Base-by-base conservation (phyloP, 2,797 vertebrate species). In the Poecilia velifera region DNA sequence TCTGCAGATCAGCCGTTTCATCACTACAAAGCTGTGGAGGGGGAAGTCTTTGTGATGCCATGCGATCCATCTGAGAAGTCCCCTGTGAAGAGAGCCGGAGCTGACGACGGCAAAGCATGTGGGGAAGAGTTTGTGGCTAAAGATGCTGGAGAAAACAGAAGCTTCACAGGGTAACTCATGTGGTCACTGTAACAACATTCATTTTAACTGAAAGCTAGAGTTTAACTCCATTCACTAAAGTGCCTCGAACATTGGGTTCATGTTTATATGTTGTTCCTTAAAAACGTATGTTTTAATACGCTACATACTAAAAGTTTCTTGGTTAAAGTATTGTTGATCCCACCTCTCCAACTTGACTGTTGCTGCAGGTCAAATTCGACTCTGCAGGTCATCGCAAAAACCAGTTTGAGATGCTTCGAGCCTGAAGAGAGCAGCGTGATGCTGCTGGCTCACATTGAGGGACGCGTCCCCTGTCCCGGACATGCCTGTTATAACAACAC, bases 81-180 rank as follows among this genome's bases (percentile, higher is more conserved):
- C 3, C 1, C 28, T 12, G 31, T 53, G 16, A 18, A 16, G 14
- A 83, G 92, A 74, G 80, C n/a, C 71, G 87, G 53, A 71, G 76
- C 8, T 1, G 75, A 34, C n/a, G 68, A 39, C 13, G 36, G 14
- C 9, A 39, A 5, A 72, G 64, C 76, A 28, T 90, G 87, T 66
- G 76, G 68, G 20, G 57, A 0, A 6, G 12, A 16, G 0, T 90
- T 93, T 49, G 1, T 8, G 1, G 62, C 77, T 76, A 82, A 83
- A 43, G 88, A 92, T 74, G 92, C 92, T 73, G 94, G 94, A 74
- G 85, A 80, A 0, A 94, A 95, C 84, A 85, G 68, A 0, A 90
- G 80, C 34, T 13, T 25, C 31, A 80, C 9, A 28, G 59, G 90
- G 94, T 94, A 86, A 92, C 72, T 45, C 55, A 82, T 36, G 36